Percentiles rank a stretch among this genome's conserved stretches.
phyloP scores from a whole-genome alignment of 2,888 invertebrate genomes.

The Caenorhabditis sp. region DNA sequence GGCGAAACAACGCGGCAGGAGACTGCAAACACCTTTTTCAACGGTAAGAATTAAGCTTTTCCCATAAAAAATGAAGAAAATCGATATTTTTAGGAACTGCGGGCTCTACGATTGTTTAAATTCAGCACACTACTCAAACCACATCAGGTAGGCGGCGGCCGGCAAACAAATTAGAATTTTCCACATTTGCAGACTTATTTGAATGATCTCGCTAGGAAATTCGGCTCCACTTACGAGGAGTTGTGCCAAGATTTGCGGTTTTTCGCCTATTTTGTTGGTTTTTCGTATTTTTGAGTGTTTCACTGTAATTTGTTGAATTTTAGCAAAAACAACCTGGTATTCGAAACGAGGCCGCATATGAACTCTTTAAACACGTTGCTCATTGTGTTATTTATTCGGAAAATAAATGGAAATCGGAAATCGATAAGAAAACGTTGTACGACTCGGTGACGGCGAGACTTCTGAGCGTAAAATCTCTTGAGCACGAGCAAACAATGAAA shows the following conservation, averaged over 20 bases:
- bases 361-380: slow-evolving; percentile 9
- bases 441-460: neutral
- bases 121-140: slow-evolving; percentile 3
- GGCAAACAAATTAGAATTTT: neutral
- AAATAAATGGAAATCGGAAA: neutral
- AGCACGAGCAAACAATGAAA: neutral
- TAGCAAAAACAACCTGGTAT: slow-evolving; percentile 1
- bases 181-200: slow-evolving; percentile 13
- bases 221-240: slow-evolving; percentile 4
- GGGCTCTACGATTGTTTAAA: too few relatives aligned
- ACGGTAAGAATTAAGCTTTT: neutral
- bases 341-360: neutral
- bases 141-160: slow-evolving; percentile 2
- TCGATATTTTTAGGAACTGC: slow-evolving; percentile 9
- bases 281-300: neutral
- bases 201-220: neutral
- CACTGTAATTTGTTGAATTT: too few relatives aligned
- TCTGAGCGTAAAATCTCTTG: neutral
- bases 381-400: slow-evolving; percentile 9
- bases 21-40: neutral
- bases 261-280: slow-evolving; percentile 18
- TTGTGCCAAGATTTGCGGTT: slow-evolving; percentile 15
- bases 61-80: neutral
- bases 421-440: slow-evolving; percentile 1
- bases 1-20: neutral